These are phyloP conservation scores for Cephus runcator DNA, from an alignment of 2,888 invertebrate species.

Conservation along the genomic window DNA sequence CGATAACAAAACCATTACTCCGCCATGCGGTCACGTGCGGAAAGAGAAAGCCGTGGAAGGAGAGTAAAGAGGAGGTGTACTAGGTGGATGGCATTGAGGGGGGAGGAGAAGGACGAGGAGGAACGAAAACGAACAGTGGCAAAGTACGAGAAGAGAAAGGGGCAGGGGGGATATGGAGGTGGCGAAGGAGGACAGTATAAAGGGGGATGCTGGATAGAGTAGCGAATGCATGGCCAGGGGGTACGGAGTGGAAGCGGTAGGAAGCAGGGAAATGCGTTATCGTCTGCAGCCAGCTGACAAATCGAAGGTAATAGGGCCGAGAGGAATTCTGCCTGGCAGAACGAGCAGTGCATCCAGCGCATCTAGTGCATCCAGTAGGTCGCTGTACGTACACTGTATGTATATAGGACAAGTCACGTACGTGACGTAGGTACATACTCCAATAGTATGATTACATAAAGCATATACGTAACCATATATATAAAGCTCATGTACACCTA, in stretches of 20 bases:
- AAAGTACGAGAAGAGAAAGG: background rate
- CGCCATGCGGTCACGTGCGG: constrained; percentile 33
- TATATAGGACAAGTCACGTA: background rate
- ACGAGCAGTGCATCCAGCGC: constrained; percentile 44
- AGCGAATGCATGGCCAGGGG: constrained; percentile 25
- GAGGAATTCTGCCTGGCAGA: constrained; percentile 51
- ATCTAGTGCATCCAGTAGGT: background rate
- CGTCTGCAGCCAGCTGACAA: constrained; percentile 59
- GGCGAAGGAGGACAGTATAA: background rate
- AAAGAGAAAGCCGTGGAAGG: constrained; percentile 27
- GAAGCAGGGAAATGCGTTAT: constrained; percentile 55
- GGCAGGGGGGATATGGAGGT: background rate
- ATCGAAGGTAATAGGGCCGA: constrained; percentile 59
- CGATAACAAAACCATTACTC: constrained; percentile 47
- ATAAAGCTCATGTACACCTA: constrained; percentile 10
- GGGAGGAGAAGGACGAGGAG: constrained; percentile 1
- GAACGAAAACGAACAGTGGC: constrained; percentile 21
- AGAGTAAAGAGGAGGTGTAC: constrained; percentile 11
- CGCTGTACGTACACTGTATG: background rate
- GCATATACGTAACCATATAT: background rate
- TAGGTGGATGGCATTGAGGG: background rate
- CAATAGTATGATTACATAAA: background rate
- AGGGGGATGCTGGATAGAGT: constrained; percentile 12
- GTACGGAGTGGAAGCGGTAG: constrained; percentile 37
- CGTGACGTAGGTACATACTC: constrained; percentile 36